Evolutionary conservation across 2,113 vertebrate genomes (phyloP), one percentile per base, ranked within the genome.

Genomic region (Toxostoma redivivum): DNA sequence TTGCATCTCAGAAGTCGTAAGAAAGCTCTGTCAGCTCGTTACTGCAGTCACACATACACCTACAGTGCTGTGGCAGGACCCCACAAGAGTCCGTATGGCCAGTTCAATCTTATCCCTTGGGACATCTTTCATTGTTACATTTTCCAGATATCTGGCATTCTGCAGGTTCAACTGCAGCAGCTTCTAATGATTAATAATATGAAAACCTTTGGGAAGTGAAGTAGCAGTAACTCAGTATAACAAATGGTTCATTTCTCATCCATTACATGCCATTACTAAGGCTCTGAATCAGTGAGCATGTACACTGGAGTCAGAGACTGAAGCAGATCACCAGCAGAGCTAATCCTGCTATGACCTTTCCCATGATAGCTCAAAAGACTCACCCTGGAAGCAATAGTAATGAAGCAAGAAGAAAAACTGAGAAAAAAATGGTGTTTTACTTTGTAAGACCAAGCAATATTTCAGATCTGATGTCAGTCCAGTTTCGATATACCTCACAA

Each of bases 111-210:
- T 25, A 57, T 23, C 81, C 38, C 42, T 38, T 51, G 58, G 62
- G 87, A 92, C 24, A 95, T 53, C 42, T 72, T 47, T 94, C 78
- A n/a, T 5, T 54, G 81, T 77, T 94, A 95, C 62, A 73, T 77
- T 92, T 91, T 94, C 93, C 93, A 97, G 89, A 81, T 85, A 94
- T 57, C 62, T 91, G 70, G 66, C 70, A 91, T 92, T 90, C 77
- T 92, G 23, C 66, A 77, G 61, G 24, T 91, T 69, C 61, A 79
- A 27, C 28, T 86, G 38, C 62, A 57, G 28, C 28, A 66, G 37
- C 60, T 90, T 87, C 51, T 90, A 76, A 87, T 69, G 61, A 82
- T 85, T 88, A 92, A 83, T 81, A 93, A 61, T 40, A 90, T 33
- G 16, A 77, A 88, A 86, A 50, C 48, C 51, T 93, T 81, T 81